Percentiles rank a stretch among this genome's conserved stretches.
Conservation (phyloP, 1,140 invertebrate genomes). For the Pachypeltis micranthus region DNA sequence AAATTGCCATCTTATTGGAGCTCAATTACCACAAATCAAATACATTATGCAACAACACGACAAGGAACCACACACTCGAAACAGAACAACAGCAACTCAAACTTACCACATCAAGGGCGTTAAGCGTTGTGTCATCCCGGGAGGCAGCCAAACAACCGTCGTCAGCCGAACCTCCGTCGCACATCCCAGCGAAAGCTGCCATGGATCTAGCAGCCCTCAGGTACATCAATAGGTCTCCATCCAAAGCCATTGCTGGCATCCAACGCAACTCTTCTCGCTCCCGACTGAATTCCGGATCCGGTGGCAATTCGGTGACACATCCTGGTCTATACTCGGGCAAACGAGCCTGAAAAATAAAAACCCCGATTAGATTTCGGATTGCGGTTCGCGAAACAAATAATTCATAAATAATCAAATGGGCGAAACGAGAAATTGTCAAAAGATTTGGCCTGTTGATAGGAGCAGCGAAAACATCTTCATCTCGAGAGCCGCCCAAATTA, state of each 20-base stretch:
- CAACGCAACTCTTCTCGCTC: constrained; percentile 82
- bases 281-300: constrained; percentile 59
- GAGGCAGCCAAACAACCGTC: constrained; percentile 93
- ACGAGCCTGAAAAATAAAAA: constrained; percentile 47
- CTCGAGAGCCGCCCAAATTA: too few species aligned
- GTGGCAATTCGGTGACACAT: constrained; percentile 41
- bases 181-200: constrained; percentile 94
- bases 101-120: constrained; percentile 80
- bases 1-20: too few species aligned
- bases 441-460: too few species aligned
- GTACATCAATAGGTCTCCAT: constrained; percentile 94
- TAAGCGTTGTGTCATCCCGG: constrained; percentile 93
- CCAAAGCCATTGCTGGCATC: constrained; percentile 79
- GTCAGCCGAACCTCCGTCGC: constrained; percentile 91
- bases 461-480: too few species aligned
- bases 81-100: constrained; percentile 18
- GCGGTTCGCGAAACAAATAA: too few species aligned
- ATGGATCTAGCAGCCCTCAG: constrained; percentile 87
- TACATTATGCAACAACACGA: too few species aligned
- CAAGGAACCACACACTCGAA: too few species aligned
- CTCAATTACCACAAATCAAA: too few species aligned
- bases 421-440: too few species aligned
- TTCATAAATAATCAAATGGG: too few species aligned
- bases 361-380: too few species aligned
- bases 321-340: constrained; percentile 67